Conservation (phyloP, 2,797 vertebrate genomes). For the Onychomys torridus region DNA sequence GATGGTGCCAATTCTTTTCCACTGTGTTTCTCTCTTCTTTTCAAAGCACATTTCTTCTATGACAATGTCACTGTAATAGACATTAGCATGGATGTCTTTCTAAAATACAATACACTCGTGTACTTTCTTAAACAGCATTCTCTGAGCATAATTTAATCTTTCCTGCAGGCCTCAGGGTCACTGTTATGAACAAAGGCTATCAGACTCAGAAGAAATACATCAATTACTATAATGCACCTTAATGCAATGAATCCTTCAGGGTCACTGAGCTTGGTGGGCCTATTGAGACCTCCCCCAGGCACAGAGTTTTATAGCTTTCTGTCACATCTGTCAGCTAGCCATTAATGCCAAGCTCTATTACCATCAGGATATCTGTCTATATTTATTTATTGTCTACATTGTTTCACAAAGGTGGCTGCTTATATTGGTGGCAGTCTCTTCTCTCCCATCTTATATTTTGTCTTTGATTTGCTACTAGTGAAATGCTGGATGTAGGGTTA, state of each 20-base stretch:
- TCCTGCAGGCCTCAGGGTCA: conserved; percentile 61
- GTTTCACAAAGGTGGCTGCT: neutral
- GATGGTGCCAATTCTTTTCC: conserved; percentile 31
- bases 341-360: conserved; percentile 73
- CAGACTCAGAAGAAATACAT: conserved; percentile 71
- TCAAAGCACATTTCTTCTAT: conserved; percentile 46
- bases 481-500: neutral
- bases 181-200: conserved; percentile 56
- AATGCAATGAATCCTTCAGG: conserved; percentile 75
- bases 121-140: conserved; percentile 56
- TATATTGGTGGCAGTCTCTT: neutral
- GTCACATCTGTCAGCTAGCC: conserved; percentile 70
- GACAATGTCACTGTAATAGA: conserved; percentile 6
- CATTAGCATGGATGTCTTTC: conserved; percentile 43
- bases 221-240: conserved; percentile 77
- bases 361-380: conserved; percentile 33
- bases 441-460: neutral
- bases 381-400: conserved; percentile 54
- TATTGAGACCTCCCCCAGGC: conserved; percentile 62
- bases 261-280: conserved; percentile 70
- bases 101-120: conserved; percentile 51
- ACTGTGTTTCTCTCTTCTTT: conserved; percentile 45
- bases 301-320: conserved; percentile 68
- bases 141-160: conserved; percentile 73
- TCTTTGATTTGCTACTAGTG: conserved; percentile 25